Conservation (phyloP, 37 sponge, comb jelly and placozoan genomes). For the Spongilla lacustris region DNA sequence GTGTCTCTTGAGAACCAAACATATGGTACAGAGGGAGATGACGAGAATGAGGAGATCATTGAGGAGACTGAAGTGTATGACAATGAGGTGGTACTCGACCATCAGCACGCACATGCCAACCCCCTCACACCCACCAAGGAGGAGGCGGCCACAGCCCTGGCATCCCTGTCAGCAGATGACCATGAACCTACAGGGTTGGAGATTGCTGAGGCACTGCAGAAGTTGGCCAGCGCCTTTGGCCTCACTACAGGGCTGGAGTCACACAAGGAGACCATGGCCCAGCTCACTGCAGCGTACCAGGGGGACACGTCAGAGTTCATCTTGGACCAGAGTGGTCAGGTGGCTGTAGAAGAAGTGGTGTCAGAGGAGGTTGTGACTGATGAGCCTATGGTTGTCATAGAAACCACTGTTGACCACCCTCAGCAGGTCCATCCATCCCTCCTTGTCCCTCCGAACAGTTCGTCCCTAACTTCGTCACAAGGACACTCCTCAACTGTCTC, state of each 20-base stretch:
- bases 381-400: slow-evolving; percentile 71
- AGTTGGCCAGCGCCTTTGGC: slow-evolving; percentile 72
- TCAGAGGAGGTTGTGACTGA: slow-evolving; percentile 76
- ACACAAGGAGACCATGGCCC: slow-evolving; percentile 57
- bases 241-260: slow-evolving; percentile 20
- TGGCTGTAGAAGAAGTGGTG: slow-evolving; percentile 63
- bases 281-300: slow-evolving; percentile 50
- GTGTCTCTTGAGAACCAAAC: slow-evolving; percentile 78
- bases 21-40: slow-evolving; percentile 59
- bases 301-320: slow-evolving; percentile 39
- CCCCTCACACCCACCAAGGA: slow-evolving; percentile 70
- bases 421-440: neutral
- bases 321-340: slow-evolving; percentile 30
- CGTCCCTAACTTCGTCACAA: neutral
- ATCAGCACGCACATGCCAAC: slow-evolving; percentile 8
- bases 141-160: slow-evolving; percentile 75
- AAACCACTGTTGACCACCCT: slow-evolving; percentile 2
- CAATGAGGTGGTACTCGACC: slow-evolving; percentile 35
- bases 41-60: slow-evolving; percentile 58
- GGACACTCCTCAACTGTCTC: neutral
- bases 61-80: slow-evolving; percentile 68
- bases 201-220: slow-evolving; percentile 72
- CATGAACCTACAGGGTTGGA: slow-evolving; percentile 65
- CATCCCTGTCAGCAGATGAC: slow-evolving; percentile 72
- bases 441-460: neutral